A percentile compares a stretch with the other conserved stretches of the same genome.
phyloP scores from a whole-genome alignment of 2,113 vertebrate species.

The Corynorhinus townsendii region DNA sequence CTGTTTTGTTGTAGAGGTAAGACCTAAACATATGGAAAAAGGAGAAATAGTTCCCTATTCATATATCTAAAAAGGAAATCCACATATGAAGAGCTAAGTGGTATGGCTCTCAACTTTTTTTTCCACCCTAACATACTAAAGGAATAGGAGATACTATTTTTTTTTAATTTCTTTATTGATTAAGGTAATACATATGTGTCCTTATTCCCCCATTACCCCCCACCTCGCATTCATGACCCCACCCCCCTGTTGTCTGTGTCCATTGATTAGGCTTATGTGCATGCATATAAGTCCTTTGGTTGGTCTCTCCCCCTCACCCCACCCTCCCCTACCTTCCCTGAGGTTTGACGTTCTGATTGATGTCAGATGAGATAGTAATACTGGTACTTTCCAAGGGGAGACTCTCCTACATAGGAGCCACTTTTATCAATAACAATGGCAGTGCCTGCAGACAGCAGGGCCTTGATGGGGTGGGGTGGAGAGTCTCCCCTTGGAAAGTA shows the following conservation, averaged over 20 bases:
- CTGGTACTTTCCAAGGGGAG: too few relatives aligned
- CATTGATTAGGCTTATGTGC: too few relatives aligned
- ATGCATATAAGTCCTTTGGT: too few relatives aligned
- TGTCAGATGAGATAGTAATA: too few relatives aligned
- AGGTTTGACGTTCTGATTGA: too few relatives aligned
- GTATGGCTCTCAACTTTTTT: background rate
- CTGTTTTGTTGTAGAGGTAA: background rate
- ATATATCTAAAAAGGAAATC: background rate
- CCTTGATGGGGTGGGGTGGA: background rate
- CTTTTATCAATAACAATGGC: background rate
- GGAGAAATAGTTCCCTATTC: background rate
- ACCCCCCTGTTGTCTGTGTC: too few relatives aligned
- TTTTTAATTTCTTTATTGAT: too few relatives aligned
- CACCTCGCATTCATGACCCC: too few relatives aligned
- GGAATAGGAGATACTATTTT: background rate
- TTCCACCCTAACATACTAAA: background rate
- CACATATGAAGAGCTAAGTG: background rate
- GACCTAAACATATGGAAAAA: background rate
- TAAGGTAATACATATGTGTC: too few relatives aligned
- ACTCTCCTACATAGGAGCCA: background rate
- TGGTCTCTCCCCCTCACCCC: too few relatives aligned
- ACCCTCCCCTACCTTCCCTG: too few relatives aligned
- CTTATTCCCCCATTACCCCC: too few relatives aligned
- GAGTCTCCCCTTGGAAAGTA: background rate
- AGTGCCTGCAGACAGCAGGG: background rate